phyloP scores from a whole-genome alignment of 64 coral and sea anemone genomes.

The Dendronephthya gigantea region DNA sequence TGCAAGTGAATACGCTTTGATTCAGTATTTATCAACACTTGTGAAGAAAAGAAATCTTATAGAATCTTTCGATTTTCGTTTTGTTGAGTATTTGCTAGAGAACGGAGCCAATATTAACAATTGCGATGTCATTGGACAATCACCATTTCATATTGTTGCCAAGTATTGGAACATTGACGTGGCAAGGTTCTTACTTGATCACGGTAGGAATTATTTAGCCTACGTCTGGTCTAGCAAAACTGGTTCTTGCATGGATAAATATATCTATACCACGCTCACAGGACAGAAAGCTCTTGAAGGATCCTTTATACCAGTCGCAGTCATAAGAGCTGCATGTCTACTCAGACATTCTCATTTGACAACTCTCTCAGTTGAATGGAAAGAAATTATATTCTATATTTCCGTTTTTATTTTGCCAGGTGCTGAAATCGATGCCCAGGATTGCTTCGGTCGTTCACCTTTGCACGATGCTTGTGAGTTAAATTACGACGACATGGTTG shows the following conservation, averaged over 20 bases:
- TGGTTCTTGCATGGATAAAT: too few species aligned
- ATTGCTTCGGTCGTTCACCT: constrained; percentile 68
- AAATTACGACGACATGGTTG: constrained; percentile 87
- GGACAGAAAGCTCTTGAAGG: too few species aligned
- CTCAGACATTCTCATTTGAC: too few species aligned
- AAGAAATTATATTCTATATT: too few species aligned
- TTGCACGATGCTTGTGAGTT: constrained; percentile 74
- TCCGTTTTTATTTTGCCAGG: constrained; percentile 23
- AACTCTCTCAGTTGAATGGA: too few species aligned
- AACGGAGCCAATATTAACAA: constrained; percentile 69
- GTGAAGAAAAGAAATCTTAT: constrained; percentile 45
- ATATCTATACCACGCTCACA: too few species aligned
- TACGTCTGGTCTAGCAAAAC: too few species aligned
- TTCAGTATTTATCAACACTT: constrained; percentile 77
- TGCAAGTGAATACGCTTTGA: too few species aligned
- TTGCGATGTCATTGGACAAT: constrained; percentile 71
- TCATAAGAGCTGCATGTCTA: too few species aligned
- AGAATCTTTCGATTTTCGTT: constrained; percentile 75
- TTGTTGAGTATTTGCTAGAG: constrained; percentile 65
- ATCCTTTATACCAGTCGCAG: too few species aligned
- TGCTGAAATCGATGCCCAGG: constrained; percentile 63
- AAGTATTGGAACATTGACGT: constrained; percentile 69
- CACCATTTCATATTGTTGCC: constrained; percentile 63
- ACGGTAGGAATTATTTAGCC: constrained; percentile 38
- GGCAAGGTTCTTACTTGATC: constrained; percentile 56